These are phyloP conservation scores for Macroglossus sobrinus DNA, from an alignment of 2,113 vertebrate species.

Conservation along the genomic window DNA sequence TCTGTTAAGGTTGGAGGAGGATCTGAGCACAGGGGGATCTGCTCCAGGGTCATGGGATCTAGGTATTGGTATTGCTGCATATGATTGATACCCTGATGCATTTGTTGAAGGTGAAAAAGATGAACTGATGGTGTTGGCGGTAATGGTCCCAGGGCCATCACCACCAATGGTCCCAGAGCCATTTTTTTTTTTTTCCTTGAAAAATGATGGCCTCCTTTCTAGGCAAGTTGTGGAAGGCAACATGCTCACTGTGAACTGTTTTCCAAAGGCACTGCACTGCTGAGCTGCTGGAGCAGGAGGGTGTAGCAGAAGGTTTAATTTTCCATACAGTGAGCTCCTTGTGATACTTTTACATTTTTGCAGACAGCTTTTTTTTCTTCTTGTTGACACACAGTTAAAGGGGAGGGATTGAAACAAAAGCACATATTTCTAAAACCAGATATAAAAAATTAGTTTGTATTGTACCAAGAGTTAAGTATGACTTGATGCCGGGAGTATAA, in stretches of 20 bases:
- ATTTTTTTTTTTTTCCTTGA: background rate
- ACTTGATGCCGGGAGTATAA: constrained; percentile 1
- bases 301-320: background rate
- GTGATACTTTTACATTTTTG: constrained; percentile 8
- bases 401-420: background rate
- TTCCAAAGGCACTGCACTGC: background rate
- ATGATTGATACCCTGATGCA: background rate
- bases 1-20: background rate
- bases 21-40: background rate
- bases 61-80: background rate
- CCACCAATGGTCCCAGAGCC: background rate
- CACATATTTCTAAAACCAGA: constrained; percentile 1
- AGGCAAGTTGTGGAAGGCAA: background rate
- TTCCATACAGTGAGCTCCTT: background rate
- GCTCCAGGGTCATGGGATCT: background rate
- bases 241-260: background rate
- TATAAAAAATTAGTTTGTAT: background rate
- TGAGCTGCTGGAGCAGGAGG: background rate
- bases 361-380: background rate
- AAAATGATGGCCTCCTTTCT: background rate
- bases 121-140: background rate
- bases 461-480: background rate
- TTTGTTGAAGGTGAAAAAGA: background rate
- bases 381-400: constrained; percentile 30
- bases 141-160: background rate